Evolutionary conservation across 2,113 vertebrate species (phyloP), one percentile per base, ranked within the genome.

Genomic region (Craseonycteris thonglongyai): DNA sequence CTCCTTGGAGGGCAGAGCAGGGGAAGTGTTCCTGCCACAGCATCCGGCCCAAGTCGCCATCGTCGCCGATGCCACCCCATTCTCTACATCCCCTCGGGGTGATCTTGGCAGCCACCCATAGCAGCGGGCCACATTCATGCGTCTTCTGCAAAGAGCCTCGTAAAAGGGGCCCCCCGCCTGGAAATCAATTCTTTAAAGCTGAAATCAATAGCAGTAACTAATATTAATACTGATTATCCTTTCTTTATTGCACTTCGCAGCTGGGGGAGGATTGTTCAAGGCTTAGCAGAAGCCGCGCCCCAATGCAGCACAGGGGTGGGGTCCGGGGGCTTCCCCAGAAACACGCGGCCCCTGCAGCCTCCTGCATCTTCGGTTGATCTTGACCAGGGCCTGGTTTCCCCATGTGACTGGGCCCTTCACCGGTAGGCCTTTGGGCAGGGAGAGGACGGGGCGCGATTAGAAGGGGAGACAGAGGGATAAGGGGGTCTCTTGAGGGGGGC

Each of bases 141-240:
- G 89, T 98, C 98, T 98, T 98, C 96, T 61, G 96, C 97, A 97
- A 97, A 97, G 96, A 97, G 98, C 96, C 96, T 97, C 96, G 87
- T 98, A 96, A 98, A 98, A 95, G 97, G 97, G 96, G 95, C 95
- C 84, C 84, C 84, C 5, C 42, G 98, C 97, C 97, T 98, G 97
- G 97, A 98, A 98, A 98, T 98, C 98, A 96, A 98, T 98, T 95
- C 98, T 69, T 88, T 97, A 97, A 98, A 98, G 98, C 97, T 97
- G 98, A 98, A 98, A 98, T 98, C 98, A 98, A 98, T 98, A 98
- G 96, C 98, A 91, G 97, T 98, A 98, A 98, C 98, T 98, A 97
- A 97, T 98, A 98, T 98, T 98, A 98, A 98, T 98, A 97, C 98
- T 97, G 98, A 98, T 98, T 97, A 96, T 85, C 96, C 95, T 95